Percentiles rank a stretch among this genome's conserved stretches.
These are phyloP conservation scores for Gryon sp. DNA, from an alignment of 1,140 invertebrate genomes.

Conservation along the genomic window DNA sequence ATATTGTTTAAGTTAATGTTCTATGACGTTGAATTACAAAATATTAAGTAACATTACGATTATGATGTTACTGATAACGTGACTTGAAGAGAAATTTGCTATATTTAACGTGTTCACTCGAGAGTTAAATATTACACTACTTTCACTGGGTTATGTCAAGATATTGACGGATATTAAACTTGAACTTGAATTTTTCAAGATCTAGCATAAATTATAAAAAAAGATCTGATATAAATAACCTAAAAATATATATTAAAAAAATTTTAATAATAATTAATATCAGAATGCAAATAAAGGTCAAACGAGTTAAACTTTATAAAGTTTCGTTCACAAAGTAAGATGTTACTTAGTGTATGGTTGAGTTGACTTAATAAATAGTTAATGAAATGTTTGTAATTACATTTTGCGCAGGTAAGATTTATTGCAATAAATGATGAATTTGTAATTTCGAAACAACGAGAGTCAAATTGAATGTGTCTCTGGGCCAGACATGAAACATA, in stretches of 20 bases:
- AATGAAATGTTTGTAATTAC: too few relatives aligned
- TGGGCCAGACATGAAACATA: constrained; percentile 16
- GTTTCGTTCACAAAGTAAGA: too few relatives aligned
- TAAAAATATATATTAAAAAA: background rate
- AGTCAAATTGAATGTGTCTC: constrained; percentile 39
- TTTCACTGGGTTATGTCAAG: constrained; percentile 49
- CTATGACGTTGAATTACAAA: background rate
- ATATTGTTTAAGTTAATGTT: background rate
- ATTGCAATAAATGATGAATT: too few relatives aligned
- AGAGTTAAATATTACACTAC: constrained; percentile 45
- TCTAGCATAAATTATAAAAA: background rate
- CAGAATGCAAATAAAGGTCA: too few relatives aligned
- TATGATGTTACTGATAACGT: constrained; percentile 24
- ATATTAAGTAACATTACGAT: constrained; percentile 19
- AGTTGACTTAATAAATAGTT: too few relatives aligned
- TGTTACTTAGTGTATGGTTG: too few relatives aligned
- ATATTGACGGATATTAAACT: constrained; percentile 30
- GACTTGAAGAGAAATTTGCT: constrained; percentile 34
- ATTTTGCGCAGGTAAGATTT: too few relatives aligned
- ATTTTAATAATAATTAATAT: too few relatives aligned
- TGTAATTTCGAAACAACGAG: constrained; percentile 35
- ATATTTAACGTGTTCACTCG: constrained; percentile 31
- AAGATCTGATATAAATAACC: background rate
- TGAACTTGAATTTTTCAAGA: constrained; percentile 15
- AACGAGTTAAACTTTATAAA: too few relatives aligned